Evolutionary conservation across 2,888 invertebrate genomes (phyloP).

Genomic region (Crematogaster levior): DNA sequence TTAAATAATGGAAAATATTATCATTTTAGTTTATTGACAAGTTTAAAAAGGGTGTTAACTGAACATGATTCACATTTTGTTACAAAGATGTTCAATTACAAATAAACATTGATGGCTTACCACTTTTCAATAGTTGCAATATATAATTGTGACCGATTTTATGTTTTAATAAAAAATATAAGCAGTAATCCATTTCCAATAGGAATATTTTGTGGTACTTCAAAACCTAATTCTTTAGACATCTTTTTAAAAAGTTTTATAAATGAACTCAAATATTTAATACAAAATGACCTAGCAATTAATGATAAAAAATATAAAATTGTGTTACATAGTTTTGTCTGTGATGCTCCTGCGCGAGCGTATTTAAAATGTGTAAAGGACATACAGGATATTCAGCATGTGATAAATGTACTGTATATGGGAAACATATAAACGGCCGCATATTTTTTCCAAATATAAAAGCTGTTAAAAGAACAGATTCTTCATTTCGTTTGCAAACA

Average conservation of each 20-base stretch:
- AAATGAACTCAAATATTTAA: not conserved
- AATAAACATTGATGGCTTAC: not conserved
- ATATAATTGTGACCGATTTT: conserved; percentile 1
- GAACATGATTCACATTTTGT: not conserved
- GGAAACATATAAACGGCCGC: not conserved
- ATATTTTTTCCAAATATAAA: not conserved
- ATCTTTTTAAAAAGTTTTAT: not conserved
- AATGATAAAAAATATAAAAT: not conserved
- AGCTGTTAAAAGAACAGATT: not conserved
- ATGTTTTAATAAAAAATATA: not conserved
- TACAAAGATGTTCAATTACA: not conserved
- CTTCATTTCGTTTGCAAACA: not conserved
- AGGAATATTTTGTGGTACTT: conserved; percentile 4
- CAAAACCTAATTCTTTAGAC: not conserved
- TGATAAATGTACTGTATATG: conserved; percentile 1
- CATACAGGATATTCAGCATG: not conserved
- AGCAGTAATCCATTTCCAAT: not conserved
- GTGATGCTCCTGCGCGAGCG: conserved; percentile 13
- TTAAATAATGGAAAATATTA: not conserved
- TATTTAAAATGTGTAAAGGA: not conserved
- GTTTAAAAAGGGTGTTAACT: not conserved
- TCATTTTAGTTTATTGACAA: not conserved
- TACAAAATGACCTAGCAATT: not conserved
- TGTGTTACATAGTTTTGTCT: not conserved
- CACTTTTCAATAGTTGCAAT: not conserved